phyloP scores from a whole-genome alignment of 2,888 invertebrate species.

The Therioaphis trifolii region DNA sequence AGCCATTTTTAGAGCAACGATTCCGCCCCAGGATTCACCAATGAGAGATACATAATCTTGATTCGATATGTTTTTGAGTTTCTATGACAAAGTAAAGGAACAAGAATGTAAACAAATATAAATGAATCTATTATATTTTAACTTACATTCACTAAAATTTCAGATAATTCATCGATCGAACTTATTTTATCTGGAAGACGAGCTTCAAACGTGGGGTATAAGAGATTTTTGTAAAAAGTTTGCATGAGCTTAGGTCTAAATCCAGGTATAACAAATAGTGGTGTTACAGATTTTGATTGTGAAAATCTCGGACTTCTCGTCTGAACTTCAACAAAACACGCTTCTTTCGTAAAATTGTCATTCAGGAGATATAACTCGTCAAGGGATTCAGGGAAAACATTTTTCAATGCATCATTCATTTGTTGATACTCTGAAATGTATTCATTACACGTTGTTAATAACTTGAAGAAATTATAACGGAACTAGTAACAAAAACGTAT shows the following conservation, averaged over 20 bases:
- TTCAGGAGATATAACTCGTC: neutral
- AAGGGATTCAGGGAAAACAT: neutral
- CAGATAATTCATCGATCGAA: too few relatives aligned
- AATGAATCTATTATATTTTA: neutral
- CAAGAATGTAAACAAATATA: neutral
- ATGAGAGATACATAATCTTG: too few relatives aligned
- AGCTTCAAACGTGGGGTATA: constrained; percentile 20
- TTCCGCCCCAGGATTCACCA: constrained; percentile 74
- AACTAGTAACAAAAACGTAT: too few relatives aligned
- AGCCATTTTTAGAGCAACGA: constrained; percentile 74
- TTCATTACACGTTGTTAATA: too few relatives aligned
- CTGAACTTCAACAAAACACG: too few relatives aligned
- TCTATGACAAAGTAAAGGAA: neutral
- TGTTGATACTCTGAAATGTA: neutral
- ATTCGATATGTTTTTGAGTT: neutral
- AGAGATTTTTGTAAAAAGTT: neutral
- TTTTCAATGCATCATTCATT: neutral
- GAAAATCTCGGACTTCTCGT: too few relatives aligned
- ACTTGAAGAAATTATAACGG: neutral
- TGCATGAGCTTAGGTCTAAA: constrained; percentile 67
- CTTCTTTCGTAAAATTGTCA: too few relatives aligned
- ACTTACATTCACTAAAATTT: neutral
- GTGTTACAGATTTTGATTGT: constrained; percentile 66
- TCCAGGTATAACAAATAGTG: constrained; percentile 69
- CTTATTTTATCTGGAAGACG: neutral